Base-by-base conservation (phyloP, 2,113 vertebrate genomes). In the Serilophus lunatus region DNA sequence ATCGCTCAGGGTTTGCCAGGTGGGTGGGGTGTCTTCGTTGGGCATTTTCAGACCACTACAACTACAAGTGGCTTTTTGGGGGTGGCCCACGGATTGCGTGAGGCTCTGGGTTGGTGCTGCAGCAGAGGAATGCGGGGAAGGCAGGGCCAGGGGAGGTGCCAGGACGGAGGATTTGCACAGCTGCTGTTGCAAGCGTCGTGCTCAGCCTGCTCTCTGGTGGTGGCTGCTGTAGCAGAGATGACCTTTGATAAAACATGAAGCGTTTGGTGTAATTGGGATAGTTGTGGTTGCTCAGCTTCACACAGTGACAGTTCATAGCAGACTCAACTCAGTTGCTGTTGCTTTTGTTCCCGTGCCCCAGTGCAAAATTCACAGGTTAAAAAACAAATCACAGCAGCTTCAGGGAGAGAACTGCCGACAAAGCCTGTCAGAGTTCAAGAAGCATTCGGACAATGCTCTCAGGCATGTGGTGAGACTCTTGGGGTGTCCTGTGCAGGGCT, bases 131-230 rank as follows among this genome's bases (percentile, higher is more conserved):
- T 47, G 82, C 35, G 0, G 90, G 87, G 64, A 82, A 86, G 92
- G 66, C 74, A 1, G 75, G 72, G 47, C 3, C 3, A 92, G 88
- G 93, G 92, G 94, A 94, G 92, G 90, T 86, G 92, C 95, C 72
- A 88, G 87, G 82, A 59, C 44, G 22, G 86, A 88, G 95, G 74
- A 61, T 91, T 95, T 85, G 70, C 54, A 59, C 63, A 77, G 87
- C 79, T 88, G 82, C 70, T 87, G 74, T 53, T 91, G 69, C 65
- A 47, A 92, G 82, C 4, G 0, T 88, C 63, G 93, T 88, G 95
- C 94, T 95, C 94, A 96, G 93, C 93, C 95, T 96, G 93, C 96
- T 96, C 96, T 93, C 97, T 97, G 95, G 94, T 81, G 97, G 97
- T 90, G 36, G 93, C 86, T 85, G 88, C 70, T 78, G 82, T 57